These are phyloP conservation scores for Metacarcinus magister DNA, from an alignment of 2,888 invertebrate genomes.

Conservation along the genomic window DNA sequence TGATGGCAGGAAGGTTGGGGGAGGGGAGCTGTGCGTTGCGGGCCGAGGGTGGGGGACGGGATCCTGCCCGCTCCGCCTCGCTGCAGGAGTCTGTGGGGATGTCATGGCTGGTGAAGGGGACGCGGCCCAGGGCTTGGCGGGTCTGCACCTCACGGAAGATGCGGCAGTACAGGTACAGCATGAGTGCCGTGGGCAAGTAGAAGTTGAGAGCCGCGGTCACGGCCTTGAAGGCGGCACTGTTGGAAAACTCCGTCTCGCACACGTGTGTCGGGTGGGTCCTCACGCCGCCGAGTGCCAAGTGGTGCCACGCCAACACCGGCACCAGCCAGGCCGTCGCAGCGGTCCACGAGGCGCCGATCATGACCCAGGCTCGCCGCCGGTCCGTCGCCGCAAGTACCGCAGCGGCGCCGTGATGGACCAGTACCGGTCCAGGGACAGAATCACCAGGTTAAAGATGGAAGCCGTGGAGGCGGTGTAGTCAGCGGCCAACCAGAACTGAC, in stretches of 20 bases:
- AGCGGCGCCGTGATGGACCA: conserved; percentile 86
- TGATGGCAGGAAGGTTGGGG: neutral
- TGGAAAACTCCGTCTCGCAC: conserved; percentile 86
- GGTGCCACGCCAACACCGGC: conserved; percentile 86
- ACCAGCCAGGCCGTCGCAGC: conserved; percentile 86
- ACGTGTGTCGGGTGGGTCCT: conserved; percentile 83
- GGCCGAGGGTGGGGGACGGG: neutral
- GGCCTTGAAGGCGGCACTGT: conserved; percentile 85
- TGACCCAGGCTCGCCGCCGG: conserved; percentile 86
- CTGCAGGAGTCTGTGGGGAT: conserved; percentile 74
- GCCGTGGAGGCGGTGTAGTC: conserved; percentile 88
- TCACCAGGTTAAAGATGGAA: conserved; percentile 87
- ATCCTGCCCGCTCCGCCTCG: conserved; percentile 60
- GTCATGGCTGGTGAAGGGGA: conserved; percentile 73
- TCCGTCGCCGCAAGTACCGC: conserved; percentile 86
- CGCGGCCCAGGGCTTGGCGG: conserved; percentile 83
- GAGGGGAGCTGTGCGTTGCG: neutral
- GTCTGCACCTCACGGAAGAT: conserved; percentile 86
- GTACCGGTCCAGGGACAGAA: conserved; percentile 86
- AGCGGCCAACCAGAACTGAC: conserved; percentile 87
- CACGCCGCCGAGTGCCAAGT: conserved; percentile 83
- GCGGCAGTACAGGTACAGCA: conserved; percentile 85
- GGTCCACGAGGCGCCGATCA: conserved; percentile 86
- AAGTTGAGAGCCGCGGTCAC: conserved; percentile 86
- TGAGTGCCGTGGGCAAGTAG: conserved; percentile 86